Base-by-base conservation (phyloP, 64 coral and sea anemone species). In the Actinia equina region DNA sequence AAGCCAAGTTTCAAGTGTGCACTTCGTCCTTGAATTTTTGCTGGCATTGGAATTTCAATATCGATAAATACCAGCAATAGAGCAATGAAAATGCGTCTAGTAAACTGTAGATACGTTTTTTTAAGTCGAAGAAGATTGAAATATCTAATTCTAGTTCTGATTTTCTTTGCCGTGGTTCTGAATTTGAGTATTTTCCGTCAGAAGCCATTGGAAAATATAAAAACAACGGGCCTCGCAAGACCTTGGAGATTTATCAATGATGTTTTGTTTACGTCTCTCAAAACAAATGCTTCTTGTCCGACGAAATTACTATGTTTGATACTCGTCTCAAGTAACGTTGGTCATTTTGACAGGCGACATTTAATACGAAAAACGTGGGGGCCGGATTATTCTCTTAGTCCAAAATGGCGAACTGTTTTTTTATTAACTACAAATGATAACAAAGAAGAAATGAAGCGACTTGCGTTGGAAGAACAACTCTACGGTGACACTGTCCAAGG, bases 331-430 rank as follows among this genome's bases (percentile, higher is more conserved):
- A 94, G 89, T 46, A 81, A 83, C 55, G 85, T 94, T 44, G 89
- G 86, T n/a, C 82, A 94, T 77, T 44, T 88, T 57, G 89, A 90
- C 44, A 54, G 89, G 16, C 76, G 93, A n/a, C 82, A 87, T 25
- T n/a, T 87, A 84, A 94, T 94, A 26, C 93, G 93, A 13, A 79
- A 86, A 83, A 94, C 93, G 1, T 94, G 93, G 93, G 93, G 93
- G 17, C 77, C 89, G 16, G 85, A 94, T 44, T 82, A 78, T 44
- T 83, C 85, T 6, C 69, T 91, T 17, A 77, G 57, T 37, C 41
- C 70, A 20, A 87, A 79, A 16, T 94, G 93, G 93, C 83, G 86
- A 87, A 94, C 93, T 0, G 79, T 94, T 60, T 94, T 91, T 79
- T 43, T 91, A 17, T 43, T 94, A 17, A 79, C 83, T 26, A 86